phyloP scores from a whole-genome alignment of 2,888 invertebrate species.

The Trachelus tabidus region DNA sequence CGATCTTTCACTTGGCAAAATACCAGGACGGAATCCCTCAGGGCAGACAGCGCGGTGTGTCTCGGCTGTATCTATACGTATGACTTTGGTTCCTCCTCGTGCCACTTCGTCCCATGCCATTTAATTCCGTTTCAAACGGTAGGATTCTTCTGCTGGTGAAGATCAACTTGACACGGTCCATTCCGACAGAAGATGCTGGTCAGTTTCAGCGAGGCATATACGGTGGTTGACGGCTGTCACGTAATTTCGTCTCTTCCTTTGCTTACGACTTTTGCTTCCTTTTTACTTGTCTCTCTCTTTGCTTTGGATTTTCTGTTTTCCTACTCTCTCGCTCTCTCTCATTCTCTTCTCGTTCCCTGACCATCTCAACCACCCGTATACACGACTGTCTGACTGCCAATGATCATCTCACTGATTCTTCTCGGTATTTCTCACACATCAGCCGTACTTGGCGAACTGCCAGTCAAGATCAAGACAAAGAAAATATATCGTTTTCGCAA shows the following conservation, averaged over 20 bases:
- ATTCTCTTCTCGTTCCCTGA: background rate
- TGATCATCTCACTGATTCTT: background rate
- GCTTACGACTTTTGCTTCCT: conserved; percentile 2
- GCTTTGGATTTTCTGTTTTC: conserved; percentile 9
- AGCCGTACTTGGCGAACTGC: background rate
- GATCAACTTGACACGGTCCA: background rate
- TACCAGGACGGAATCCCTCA: conserved; percentile 41
- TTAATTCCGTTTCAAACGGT: conserved; percentile 1
- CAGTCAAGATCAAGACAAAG: background rate
- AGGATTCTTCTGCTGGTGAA: background rate
- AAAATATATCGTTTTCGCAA: background rate
- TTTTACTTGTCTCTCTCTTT: conserved; percentile 6
- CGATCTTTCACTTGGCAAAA: conserved; percentile 35
- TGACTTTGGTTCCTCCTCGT: conserved; percentile 7
- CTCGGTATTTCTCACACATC: background rate
- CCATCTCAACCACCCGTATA: background rate
- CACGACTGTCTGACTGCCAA: background rate
- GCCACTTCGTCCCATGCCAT: background rate
- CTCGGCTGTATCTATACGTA: background rate
- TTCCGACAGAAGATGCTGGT: background rate
- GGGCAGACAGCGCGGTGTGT: conserved; percentile 50
- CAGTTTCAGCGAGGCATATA: background rate
- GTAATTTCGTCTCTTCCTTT: conserved; percentile 9
- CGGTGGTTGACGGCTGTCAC: background rate
- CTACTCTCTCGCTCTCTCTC: conserved; percentile 3